phyloP scores from a whole-genome alignment of 2,113 vertebrate genomes.

The Sceloporus tristichus region DNA sequence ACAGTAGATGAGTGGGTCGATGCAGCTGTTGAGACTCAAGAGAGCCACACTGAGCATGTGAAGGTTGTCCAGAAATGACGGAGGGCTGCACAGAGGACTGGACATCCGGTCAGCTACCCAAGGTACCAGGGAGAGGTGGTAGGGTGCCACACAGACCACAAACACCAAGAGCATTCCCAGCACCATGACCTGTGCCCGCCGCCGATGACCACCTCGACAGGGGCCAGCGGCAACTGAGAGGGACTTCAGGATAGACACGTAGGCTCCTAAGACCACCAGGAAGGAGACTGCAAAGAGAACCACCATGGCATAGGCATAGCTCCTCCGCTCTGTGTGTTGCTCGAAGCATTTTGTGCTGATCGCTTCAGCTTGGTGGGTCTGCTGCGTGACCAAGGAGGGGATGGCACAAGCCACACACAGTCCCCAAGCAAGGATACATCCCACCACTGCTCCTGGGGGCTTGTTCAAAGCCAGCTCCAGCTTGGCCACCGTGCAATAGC shows the following conservation, averaged over 20 bases:
- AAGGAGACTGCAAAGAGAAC: slow-evolving; percentile 62
- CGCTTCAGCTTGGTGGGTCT: slow-evolving; percentile 28
- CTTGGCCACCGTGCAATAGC: slow-evolving; percentile 33
- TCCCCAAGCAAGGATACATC: slow-evolving; percentile 62
- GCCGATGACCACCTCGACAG: slow-evolving; percentile 49
- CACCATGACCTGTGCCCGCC: slow-evolving; percentile 67
- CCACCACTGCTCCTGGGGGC: background rate
- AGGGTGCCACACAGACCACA: slow-evolving; percentile 69
- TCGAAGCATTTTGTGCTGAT: slow-evolving; percentile 67
- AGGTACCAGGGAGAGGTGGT: slow-evolving; percentile 72
- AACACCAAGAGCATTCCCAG: slow-evolving; percentile 75
- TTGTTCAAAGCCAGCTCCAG: slow-evolving; percentile 34
- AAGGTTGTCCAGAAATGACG: slow-evolving; percentile 42
- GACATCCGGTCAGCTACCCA: slow-evolving; percentile 60
- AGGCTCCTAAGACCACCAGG: slow-evolving; percentile 67
- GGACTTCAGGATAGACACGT: slow-evolving; percentile 54
- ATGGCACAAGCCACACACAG: slow-evolving; percentile 63
- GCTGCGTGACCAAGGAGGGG: slow-evolving; percentile 61
- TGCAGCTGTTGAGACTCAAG: slow-evolving; percentile 76
- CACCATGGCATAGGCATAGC: slow-evolving; percentile 58
- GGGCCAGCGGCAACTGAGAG: background rate
- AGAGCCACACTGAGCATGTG: slow-evolving; percentile 70
- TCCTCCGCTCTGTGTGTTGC: slow-evolving; percentile 43
- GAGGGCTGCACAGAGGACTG: fast-evolving
- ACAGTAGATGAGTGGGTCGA: slow-evolving; percentile 74